Base-by-base conservation (phyloP, 2,113 vertebrate genomes). In the Nycticorax nycticorax region DNA sequence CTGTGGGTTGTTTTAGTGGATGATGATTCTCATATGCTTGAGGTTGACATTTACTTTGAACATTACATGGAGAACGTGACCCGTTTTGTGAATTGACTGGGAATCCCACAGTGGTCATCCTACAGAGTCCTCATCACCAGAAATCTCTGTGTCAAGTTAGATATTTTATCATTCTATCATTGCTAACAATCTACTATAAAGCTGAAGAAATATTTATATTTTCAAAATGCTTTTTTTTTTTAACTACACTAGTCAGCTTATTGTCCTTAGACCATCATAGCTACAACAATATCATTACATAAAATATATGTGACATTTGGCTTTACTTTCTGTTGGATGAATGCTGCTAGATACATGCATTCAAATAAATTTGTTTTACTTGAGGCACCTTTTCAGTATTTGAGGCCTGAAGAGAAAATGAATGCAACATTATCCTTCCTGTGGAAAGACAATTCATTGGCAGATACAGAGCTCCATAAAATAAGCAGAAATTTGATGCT, bases 11-110 rank as follows among this genome's bases (percentile, higher is more conserved):
- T 5, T 50, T 45, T 2, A 57, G 35, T 9, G 41, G 41, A 4
- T 14, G 12, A 9, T 19, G 27, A 48, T 20, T 48, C 30, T 45
- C 9, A 33, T 26, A 14, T 1, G 0, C 6, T 24, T 45, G 19
- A 6, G 19, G 14, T 0, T 33, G 39, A 28, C 28, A 20, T 18
- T 39, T 8, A 5, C 23, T 59, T 16, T 50, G 55, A 75, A 9
- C 23, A 32, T 37, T 21, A n/a, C 22, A 22, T 30, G 20, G 16
- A 63, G 7, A 14, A 43, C 0, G 3, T 26, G 48, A 59, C 32
- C 43, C 55, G 13, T 20, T 26, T 47, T 18, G 39, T 64, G 45
- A 71, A 27, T 4, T 62, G 30, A 6, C 33, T 23, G 6, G 21
- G 22, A 47, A 52, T 43, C 20, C 33, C 55, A 43, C 30, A 55